phyloP scores from a whole-genome alignment of 2,797 vertebrate genomes.

The Acanthis flammea region DNA sequence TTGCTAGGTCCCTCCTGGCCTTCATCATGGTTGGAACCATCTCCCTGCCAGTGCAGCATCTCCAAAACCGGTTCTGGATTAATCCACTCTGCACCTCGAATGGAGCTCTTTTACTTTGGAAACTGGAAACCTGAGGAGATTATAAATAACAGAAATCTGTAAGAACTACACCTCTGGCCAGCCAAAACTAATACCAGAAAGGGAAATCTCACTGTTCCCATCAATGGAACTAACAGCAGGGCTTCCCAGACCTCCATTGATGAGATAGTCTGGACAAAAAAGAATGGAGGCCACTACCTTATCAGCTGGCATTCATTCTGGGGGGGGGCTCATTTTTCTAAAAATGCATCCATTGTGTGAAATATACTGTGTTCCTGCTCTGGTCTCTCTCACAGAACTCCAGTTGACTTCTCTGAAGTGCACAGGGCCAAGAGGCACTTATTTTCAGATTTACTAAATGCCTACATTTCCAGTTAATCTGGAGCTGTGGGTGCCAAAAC shows the following conservation, averaged over 20 bases:
- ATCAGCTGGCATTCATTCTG: background rate
- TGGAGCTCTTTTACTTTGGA: background rate
- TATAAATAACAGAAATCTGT: background rate
- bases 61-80: background rate
- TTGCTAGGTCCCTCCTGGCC: background rate
- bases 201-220: background rate
- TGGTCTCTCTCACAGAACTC: background rate
- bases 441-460: slow-evolving; percentile 26
- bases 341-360: background rate
- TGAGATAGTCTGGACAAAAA: background rate
- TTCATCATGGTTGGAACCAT: accelerated
- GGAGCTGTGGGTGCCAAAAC: slow-evolving; percentile 20
- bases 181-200: background rate
- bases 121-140: background rate
- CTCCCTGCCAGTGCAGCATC: background rate
- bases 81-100: background rate
- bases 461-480: slow-evolving; percentile 12
- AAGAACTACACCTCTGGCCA: background rate
- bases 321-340: background rate
- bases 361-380: background rate
- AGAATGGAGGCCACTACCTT: background rate
- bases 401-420: background rate
- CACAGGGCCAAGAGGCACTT: background rate
- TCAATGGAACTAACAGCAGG: background rate
- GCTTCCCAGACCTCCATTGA: background rate